phyloP scores from a whole-genome alignment of 2,888 invertebrate genomes.

The Eupeodes latifasciatus region DNA sequence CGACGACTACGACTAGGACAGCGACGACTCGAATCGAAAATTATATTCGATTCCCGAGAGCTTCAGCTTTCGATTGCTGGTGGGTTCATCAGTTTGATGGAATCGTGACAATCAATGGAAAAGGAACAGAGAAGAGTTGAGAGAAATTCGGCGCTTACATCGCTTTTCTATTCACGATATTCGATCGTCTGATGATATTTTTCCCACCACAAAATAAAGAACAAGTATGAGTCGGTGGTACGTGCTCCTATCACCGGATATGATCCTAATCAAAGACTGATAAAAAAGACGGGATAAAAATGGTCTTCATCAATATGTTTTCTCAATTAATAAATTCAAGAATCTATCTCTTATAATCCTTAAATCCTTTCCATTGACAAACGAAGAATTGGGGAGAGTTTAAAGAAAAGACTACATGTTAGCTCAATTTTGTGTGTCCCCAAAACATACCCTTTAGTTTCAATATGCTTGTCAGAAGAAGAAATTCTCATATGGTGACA shows the following conservation, averaged over 20 bases:
- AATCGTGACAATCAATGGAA: slow-evolving; percentile 58
- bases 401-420: too few relatives aligned
- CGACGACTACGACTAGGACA: background rate
- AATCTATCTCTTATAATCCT: too few relatives aligned
- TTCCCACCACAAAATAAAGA: background rate
- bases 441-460: background rate
- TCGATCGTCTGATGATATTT: slow-evolving; percentile 10
- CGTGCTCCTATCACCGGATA: background rate
- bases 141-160: slow-evolving; percentile 49
- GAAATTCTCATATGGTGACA: slow-evolving; percentile 13
- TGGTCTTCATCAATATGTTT: too few relatives aligned
- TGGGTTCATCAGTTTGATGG: slow-evolving; percentile 64
- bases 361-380: too few relatives aligned
- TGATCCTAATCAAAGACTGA: background rate
- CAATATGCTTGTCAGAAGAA: background rate
- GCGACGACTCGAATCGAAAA: slow-evolving; percentile 60
- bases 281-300: too few relatives aligned
- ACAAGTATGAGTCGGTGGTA: background rate
- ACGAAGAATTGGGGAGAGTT: too few relatives aligned
- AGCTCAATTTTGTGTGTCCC: background rate
- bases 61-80: slow-evolving; percentile 67
- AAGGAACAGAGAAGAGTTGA: slow-evolving; percentile 27
- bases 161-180: slow-evolving; percentile 46
- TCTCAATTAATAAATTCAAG: too few relatives aligned
- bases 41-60: slow-evolving; percentile 76